Evolutionary conservation across 2,888 invertebrate genomes (phyloP), one percentile per base, ranked within the genome.

Genomic region (Phasia obesa): DNA sequence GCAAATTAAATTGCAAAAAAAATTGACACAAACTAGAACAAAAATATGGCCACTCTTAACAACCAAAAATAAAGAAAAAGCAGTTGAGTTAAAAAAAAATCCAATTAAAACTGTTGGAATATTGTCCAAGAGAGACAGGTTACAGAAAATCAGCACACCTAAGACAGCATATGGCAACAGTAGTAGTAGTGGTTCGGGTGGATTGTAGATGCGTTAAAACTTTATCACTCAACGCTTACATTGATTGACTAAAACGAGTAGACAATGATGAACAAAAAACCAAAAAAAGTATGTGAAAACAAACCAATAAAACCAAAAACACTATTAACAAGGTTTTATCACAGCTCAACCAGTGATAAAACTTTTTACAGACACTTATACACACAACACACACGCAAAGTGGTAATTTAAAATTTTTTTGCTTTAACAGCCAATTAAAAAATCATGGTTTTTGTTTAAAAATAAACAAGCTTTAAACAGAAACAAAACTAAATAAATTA

Each of bases 301-400:
- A 49, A 62, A 47, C 53, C 64, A 64, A 59, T 49, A 23, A 38
- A 19, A 75, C 75, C 75, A 75, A 75, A 67, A 67, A 75, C n/a
- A n/a, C 73, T 60, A 67, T 67, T 77, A 77, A 81, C 71, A 71
- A 71, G 76, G 51, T 70, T 57, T 75, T 78, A 71, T 71, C 65
- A 64, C 75, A 59, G 71, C 31, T 81, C 42, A 67, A 25, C 49
- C 57, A 75, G 57, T 38, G 53, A 49, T 44, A 53, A 73, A 71
- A 73, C 77, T 19, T 11, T 59, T 4, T n/a, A 35, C 17, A 57
- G 35, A 25, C 31, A 25, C 21, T 35, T 15, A 38, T 3, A 11
- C 19, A 27, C 35, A 17, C 59, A 35, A 4, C 11, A 35, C 35
- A 35, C 35, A 35, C 19, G 17, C 4, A 3, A 17, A 27, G 35